Conservation (phyloP, 2,888 invertebrate species). For the Ariolimax columbianus region DNA sequence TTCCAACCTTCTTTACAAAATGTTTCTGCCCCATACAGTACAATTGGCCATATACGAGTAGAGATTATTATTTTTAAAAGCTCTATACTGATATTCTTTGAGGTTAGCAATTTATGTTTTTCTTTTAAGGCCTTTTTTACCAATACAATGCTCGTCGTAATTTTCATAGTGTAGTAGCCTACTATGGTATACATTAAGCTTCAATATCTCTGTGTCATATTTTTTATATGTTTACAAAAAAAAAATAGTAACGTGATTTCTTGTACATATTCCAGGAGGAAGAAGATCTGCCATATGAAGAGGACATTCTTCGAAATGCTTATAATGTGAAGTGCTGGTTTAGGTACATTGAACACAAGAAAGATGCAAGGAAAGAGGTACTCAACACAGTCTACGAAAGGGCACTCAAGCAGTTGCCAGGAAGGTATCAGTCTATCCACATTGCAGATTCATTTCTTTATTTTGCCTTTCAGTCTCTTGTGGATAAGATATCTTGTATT, state of each 20-base stretch:
- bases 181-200: no score
- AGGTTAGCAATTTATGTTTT: no score
- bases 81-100: no score
- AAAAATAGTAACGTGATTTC: not conserved
- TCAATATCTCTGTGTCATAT: no score
- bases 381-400: constrained; percentile 96
- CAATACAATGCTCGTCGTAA: no score
- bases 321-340: constrained; percentile 99
- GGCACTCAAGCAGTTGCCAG: constrained; percentile 96
- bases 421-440: constrained; percentile 83
- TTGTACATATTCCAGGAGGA: constrained; percentile 82
- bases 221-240: not conserved
- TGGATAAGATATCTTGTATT: no score
- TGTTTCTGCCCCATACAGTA: no score
- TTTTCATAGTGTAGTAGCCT: no score
- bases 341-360: constrained; percentile 97
- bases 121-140: no score
- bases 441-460: not conserved
- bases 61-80: no score
- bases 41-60: no score
- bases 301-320: constrained; percentile 97
- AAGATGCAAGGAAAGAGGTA: constrained; percentile 86
- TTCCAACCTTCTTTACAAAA: no score
- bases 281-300: constrained; percentile 98
- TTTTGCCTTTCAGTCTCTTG: not conserved